A percentile compares a stretch with the other conserved stretches of the same genome.
Conservation (phyloP, 2,797 vertebrate genomes). For the Anguilla obscura region DNA sequence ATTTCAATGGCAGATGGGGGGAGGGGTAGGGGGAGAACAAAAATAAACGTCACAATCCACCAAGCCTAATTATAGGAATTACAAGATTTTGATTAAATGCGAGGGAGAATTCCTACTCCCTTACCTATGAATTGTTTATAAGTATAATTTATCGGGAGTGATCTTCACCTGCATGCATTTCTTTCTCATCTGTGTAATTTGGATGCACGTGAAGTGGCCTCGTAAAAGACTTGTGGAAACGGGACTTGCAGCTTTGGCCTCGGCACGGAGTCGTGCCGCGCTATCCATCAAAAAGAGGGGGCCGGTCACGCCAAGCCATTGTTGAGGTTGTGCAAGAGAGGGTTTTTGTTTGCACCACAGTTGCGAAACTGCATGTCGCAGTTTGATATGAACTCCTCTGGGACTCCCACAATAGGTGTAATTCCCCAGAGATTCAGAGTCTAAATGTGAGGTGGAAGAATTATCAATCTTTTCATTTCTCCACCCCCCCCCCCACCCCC, state of each 20-base stretch:
- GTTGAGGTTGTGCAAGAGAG: not conserved
- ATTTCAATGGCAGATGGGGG: not conserved
- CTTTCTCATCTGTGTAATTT: slow-evolving; percentile 53
- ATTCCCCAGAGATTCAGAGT: slow-evolving; percentile 21
- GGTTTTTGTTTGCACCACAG: slow-evolving; percentile 37
- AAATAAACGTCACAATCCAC: slow-evolving; percentile 8
- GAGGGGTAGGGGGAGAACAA: not conserved
- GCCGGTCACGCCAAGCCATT: slow-evolving; percentile 32
- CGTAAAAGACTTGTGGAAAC: slow-evolving; percentile 41
- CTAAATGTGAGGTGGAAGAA: slow-evolving; percentile 8
- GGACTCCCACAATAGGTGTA: not conserved
- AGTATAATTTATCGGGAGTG: slow-evolving; percentile 50
- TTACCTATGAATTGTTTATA: slow-evolving; percentile 41
- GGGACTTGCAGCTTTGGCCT: slow-evolving; percentile 28
- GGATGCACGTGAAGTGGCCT: slow-evolving; percentile 36
- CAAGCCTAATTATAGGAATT: slow-evolving; percentile 35
- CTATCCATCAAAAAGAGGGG: slow-evolving; percentile 44
- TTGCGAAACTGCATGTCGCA: slow-evolving; percentile 31
- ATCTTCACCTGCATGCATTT: slow-evolving; percentile 39
- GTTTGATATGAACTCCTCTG: slow-evolving; percentile 31
- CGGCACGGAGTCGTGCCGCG: slow-evolving; percentile 13
- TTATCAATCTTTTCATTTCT: slow-evolving; percentile 15
- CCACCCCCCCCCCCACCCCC: not conserved
- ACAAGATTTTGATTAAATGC: slow-evolving; percentile 57
- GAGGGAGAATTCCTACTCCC: slow-evolving; percentile 49